These are phyloP conservation scores for Garra rufa DNA, from an alignment of 2,113 vertebrate species.

Conservation along the genomic window DNA sequence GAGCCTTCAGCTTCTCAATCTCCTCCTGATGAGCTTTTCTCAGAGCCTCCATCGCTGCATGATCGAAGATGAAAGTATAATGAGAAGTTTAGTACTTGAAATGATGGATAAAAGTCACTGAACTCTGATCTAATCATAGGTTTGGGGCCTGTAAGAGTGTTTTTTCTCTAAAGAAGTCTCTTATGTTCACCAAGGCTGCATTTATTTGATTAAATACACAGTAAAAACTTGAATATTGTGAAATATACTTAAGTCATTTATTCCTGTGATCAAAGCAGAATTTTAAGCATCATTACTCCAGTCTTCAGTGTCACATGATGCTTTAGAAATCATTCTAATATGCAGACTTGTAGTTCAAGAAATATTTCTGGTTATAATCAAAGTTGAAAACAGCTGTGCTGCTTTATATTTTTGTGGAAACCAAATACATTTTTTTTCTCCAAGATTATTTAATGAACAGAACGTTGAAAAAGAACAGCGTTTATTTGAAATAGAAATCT, in stretches of 20 bases:
- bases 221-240: neutral
- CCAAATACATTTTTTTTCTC: too few species aligned
- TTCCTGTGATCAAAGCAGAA: neutral
- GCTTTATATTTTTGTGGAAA: too few species aligned
- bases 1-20: slow-evolving; percentile 78
- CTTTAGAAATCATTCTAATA: too few species aligned
- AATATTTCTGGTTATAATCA: too few species aligned
- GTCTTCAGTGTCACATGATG: too few species aligned
- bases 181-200: neutral
- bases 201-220: neutral
- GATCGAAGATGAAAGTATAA: neutral
- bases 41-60: slow-evolving; percentile 87
- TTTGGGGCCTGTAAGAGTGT: too few species aligned
- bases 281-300: neutral
- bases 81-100: neutral
- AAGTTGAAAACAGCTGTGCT: too few species aligned
- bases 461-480: neutral
- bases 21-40: slow-evolving; percentile 87
- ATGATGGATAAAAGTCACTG: neutral
- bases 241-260: neutral
- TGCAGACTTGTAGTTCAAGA: too few species aligned
- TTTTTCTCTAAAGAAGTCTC: neutral
- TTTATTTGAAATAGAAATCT: neutral
- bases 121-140: too few species aligned
- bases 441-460: neutral